Conservation (phyloP, 2,888 invertebrate species). For the Pilophorus perplexus region DNA sequence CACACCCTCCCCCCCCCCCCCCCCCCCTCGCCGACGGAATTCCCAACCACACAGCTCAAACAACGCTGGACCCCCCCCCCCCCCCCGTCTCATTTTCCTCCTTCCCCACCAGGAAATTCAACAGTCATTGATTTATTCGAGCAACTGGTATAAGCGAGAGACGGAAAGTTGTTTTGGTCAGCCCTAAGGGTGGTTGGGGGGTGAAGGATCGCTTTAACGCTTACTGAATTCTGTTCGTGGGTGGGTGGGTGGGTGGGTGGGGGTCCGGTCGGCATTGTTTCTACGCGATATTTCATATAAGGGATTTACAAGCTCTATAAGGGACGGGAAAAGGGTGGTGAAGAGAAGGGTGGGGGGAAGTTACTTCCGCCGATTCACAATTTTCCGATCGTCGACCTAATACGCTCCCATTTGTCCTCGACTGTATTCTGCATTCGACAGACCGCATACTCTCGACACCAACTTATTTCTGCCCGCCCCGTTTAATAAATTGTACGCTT, state of each 20-base stretch:
- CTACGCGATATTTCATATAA: conserved; percentile 23
- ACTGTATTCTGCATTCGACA: background rate
- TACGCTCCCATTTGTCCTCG: background rate
- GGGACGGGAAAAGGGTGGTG: background rate
- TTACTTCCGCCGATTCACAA: conserved; percentile 3
- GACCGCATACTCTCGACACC: too few species aligned
- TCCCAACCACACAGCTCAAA: background rate
- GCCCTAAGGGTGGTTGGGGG: background rate
- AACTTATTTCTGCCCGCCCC: too few species aligned
- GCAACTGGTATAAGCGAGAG: conserved; percentile 28
- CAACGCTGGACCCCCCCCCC: background rate
- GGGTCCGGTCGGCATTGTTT: conserved; percentile 12
- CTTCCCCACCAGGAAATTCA: conserved; percentile 10
- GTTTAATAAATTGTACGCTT: too few species aligned
- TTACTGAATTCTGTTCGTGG: conserved; percentile 31
- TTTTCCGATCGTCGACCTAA: conserved; percentile 10
- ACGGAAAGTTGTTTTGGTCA: background rate
- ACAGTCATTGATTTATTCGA: conserved; percentile 30
- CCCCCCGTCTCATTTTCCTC: background rate
- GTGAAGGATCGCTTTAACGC: conserved; percentile 2
- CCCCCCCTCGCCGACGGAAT: background rate
- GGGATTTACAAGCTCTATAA: conserved; percentile 18
- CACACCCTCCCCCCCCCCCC: background rate
- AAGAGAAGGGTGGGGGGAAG: background rate
- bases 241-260: too few species aligned